phyloP scores from a whole-genome alignment of 1,140 invertebrate genomes.

The Ephestia elutella region DNA sequence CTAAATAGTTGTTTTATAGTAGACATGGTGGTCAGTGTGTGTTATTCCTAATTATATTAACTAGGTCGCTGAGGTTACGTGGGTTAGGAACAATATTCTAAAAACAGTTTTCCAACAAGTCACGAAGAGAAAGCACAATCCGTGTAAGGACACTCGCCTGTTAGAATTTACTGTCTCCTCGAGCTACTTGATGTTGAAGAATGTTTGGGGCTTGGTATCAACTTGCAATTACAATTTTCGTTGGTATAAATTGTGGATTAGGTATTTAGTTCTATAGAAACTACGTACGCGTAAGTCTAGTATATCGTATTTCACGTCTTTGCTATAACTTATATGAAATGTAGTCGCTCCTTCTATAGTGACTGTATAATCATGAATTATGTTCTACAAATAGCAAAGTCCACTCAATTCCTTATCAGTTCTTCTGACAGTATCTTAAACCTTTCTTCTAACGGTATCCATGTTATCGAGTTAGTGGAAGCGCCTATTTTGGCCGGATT shows the following conservation, averaged over 20 bases:
- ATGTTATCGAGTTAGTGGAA: not conserved
- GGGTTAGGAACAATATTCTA: not conserved
- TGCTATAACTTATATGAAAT: not conserved
- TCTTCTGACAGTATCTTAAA: not conserved
- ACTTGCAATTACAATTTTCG: conserved; percentile 2
- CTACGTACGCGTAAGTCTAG: not conserved
- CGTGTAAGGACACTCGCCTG: not conserved
- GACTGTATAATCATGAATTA: not conserved
- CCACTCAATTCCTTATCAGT: not conserved
- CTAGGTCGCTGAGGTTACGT: not conserved
- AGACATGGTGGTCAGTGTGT: not conserved
- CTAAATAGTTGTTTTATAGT: too few species aligned
- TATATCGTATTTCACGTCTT: not conserved
- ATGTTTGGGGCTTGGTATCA: conserved; percentile 1
- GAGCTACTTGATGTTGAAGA: not conserved
- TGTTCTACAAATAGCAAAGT: not conserved
- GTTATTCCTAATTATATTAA: not conserved
- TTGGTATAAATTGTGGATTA: not conserved
- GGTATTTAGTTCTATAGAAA: not conserved
- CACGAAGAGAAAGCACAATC: not conserved
- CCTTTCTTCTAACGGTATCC: conserved; percentile 1
- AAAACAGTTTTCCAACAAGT: conserved; percentile 3
- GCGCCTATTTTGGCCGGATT: conserved; percentile 6
- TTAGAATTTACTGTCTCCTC: not conserved
- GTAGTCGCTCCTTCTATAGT: not conserved